phyloP scores from a whole-genome alignment of 2,797 vertebrate genomes.

The Pseudochirops cupreus region DNA sequence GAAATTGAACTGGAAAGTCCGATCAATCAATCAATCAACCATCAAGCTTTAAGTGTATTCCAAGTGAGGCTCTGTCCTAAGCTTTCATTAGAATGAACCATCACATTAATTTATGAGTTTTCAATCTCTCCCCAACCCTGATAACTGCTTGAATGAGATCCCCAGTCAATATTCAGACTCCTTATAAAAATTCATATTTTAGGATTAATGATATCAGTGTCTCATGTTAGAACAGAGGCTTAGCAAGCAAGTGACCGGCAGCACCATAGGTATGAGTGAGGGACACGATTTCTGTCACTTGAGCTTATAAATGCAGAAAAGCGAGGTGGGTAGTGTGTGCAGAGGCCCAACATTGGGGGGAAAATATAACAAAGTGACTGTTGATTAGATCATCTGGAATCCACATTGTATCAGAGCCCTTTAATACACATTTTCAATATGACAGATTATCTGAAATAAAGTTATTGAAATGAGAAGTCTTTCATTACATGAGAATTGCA shows the following conservation, averaged over 20 bases:
- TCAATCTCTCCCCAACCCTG: neutral
- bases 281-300: constrained; percentile 69
- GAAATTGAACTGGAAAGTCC: neutral
- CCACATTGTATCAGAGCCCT: constrained; percentile 58
- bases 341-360: constrained; percentile 5
- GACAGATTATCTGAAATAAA: constrained; percentile 80
- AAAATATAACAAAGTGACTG: constrained; percentile 80
- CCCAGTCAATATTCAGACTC: constrained; percentile 82
- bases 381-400: constrained; percentile 83
- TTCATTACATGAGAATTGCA: constrained; percentile 77
- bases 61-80: neutral
- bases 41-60: neutral
- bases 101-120: neutral
- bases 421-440: constrained; percentile 73
- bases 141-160: constrained; percentile 84
- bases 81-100: neutral
- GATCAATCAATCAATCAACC: neutral
- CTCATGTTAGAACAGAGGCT: constrained; percentile 72
- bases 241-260: constrained; percentile 68
- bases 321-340: constrained; percentile 71
- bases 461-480: constrained; percentile 76
- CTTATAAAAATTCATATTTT: constrained; percentile 82
- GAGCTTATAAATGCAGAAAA: constrained; percentile 62
- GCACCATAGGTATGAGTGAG: constrained; percentile 63
- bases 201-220: constrained; percentile 31